These are phyloP conservation scores for Anhinga anhinga DNA, from an alignment of 2,113 vertebrate species.

Conservation along the genomic window DNA sequence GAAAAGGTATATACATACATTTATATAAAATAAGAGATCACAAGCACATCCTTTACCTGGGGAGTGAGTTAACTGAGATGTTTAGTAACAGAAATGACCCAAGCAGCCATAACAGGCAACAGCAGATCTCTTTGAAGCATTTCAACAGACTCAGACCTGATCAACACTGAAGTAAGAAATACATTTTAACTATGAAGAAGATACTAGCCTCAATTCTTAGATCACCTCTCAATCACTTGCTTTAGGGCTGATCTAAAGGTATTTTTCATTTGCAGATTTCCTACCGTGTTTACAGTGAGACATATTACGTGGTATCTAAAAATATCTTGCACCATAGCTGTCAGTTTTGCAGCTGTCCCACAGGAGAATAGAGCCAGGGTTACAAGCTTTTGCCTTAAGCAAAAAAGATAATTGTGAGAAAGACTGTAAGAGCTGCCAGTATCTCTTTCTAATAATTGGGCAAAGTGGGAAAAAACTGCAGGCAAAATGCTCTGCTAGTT, in stretches of 20 bases:
- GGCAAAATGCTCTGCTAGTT: not conserved
- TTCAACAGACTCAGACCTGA: not conserved
- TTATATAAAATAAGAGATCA: not conserved
- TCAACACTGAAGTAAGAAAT: not conserved
- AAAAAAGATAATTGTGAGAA: slow-evolving; percentile 1
- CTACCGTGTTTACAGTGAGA: not conserved
- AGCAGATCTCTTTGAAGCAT: not conserved
- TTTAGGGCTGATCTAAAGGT: not conserved
- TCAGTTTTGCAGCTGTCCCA: not conserved
- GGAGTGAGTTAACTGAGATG: not conserved
- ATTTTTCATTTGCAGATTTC: not conserved
- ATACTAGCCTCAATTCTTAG: not conserved
- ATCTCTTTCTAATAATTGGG: not conserved
- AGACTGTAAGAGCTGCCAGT: not conserved
- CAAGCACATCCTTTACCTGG: not conserved
- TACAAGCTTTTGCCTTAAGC: slow-evolving; percentile 2
- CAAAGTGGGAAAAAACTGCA: slow-evolving; percentile 1
- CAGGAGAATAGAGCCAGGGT: not conserved
- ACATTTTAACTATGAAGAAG: not conserved
- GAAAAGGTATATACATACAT: accelerated
- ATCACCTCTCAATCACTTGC: not conserved
- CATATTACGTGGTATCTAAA: not conserved
- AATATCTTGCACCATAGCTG: not conserved
- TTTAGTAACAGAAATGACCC: not conserved
- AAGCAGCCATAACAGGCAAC: not conserved